Conservation (phyloP, 2,888 invertebrate genomes). For the Sphaerophoria rueppellii region DNA sequence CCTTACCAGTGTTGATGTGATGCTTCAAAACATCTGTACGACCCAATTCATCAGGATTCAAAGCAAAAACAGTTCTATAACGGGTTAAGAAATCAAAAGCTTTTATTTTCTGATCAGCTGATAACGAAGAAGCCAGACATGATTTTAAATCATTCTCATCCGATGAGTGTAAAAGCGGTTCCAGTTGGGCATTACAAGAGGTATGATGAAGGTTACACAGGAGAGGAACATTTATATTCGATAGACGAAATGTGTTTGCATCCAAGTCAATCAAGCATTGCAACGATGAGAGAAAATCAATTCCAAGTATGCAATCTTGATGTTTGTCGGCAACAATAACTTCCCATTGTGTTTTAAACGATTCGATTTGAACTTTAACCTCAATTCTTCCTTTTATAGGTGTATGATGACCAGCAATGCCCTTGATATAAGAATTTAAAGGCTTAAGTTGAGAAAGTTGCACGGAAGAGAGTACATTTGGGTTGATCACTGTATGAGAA, state of each 20-base stretch:
- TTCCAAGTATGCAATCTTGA: not conserved
- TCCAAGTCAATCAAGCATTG: not conserved
- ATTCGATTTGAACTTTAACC: no score
- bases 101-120: slow-evolving; percentile 5
- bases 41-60: no score
- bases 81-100: not conserved
- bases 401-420: no score
- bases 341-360: no score
- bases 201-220: no score
- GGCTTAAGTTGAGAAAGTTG: no score
- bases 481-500: no score
- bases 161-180: not conserved
- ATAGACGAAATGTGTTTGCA: not conserved
- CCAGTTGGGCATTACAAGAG: not conserved
- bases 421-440: no score
- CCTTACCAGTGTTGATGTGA: slow-evolving; percentile 1
- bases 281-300: not conserved
- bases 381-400: no score
- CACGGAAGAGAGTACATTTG: no score
- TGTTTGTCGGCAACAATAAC: no score
- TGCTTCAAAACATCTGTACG: not conserved
- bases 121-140: not conserved
- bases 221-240: not conserved
- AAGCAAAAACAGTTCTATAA: no score
- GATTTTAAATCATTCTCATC: not conserved